These are phyloP conservation scores for Drosophila buzzatii DNA, from an alignment of 2,888 invertebrate genomes.

Conservation along the genomic window DNA sequence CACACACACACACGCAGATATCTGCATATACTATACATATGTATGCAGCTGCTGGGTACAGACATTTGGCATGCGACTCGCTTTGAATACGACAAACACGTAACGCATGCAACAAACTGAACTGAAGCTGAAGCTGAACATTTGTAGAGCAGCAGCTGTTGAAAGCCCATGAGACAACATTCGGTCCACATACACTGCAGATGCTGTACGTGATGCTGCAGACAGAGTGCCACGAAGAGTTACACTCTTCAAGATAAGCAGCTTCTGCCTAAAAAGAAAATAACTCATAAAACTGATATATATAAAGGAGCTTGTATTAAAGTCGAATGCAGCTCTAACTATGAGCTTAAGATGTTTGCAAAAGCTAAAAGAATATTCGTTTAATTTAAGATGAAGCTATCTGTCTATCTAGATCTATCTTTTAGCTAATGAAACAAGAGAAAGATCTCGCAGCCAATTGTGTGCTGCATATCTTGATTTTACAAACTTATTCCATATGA, in stretches of 20 bases:
- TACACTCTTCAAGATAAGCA: neutral
- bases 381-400: no score
- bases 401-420: no score
- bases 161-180: constrained; percentile 18
- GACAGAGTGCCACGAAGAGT: neutral
- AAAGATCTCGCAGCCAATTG: neutral
- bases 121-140: constrained; percentile 17
- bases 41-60: constrained; percentile 1
- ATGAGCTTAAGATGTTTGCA: no score
- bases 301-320: no score
- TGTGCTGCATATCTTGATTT: no score
- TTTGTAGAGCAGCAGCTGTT: constrained; percentile 23
- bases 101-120: constrained; percentile 23
- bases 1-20: neutral
- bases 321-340: no score
- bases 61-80: constrained; percentile 21
- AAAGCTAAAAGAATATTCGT: no score
- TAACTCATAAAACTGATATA: neutral
- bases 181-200: constrained; percentile 18
- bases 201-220: constrained; percentile 37
- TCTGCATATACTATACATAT: neutral
- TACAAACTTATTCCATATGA: no score
- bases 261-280: neutral
- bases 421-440: no score
- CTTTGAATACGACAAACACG: constrained; percentile 31